phyloP scores from a whole-genome alignment of 1,140 invertebrate genomes.

The Amphibalanus amphitrite region DNA sequence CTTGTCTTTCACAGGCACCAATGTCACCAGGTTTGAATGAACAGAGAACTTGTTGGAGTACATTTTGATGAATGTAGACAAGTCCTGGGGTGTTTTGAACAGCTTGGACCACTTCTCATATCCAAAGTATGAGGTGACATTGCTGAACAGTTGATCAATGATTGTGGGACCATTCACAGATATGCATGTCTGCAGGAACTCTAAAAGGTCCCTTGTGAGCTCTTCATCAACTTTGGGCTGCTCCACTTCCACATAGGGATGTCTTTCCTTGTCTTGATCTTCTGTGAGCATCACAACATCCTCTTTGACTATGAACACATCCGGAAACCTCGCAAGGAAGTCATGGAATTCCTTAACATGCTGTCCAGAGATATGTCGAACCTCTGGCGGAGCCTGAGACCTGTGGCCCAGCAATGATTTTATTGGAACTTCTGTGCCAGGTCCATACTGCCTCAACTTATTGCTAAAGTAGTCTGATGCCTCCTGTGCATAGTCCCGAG shows the following conservation, averaged over 20 bases:
- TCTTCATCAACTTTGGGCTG: slow-evolving; percentile 48
- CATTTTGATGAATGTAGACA: slow-evolving; percentile 71
- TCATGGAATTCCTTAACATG: slow-evolving; percentile 87
- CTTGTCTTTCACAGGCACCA: slow-evolving; percentile 24
- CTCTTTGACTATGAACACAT: slow-evolving; percentile 70
- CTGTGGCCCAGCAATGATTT: slow-evolving; percentile 80
- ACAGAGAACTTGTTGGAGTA: slow-evolving; percentile 65
- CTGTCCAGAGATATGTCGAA: slow-evolving; percentile 81
- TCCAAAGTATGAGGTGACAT: slow-evolving; percentile 44
- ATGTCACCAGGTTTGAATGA: slow-evolving; percentile 67
- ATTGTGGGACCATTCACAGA: slow-evolving; percentile 44
- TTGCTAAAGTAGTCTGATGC: slow-evolving; percentile 87
- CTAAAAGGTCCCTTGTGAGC: slow-evolving; percentile 50
- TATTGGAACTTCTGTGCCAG: slow-evolving; percentile 71
- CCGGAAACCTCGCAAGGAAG: slow-evolving; percentile 65
- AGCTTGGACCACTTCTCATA: slow-evolving; percentile 44
- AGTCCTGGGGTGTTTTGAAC: slow-evolving; percentile 68
- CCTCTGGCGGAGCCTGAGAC: slow-evolving; percentile 83
- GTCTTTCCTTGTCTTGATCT: slow-evolving; percentile 15
- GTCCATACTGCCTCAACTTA: slow-evolving; percentile 74
- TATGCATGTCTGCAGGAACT: slow-evolving; percentile 58
- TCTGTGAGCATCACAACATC: slow-evolving; percentile 52
- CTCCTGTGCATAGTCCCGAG: slow-evolving; percentile 74
- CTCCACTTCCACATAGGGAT: slow-evolving; percentile 18
- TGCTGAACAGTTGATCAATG: slow-evolving; percentile 63